phyloP scores from a whole-genome alignment of 2,797 vertebrate species.

The Echeneis naucrates region DNA sequence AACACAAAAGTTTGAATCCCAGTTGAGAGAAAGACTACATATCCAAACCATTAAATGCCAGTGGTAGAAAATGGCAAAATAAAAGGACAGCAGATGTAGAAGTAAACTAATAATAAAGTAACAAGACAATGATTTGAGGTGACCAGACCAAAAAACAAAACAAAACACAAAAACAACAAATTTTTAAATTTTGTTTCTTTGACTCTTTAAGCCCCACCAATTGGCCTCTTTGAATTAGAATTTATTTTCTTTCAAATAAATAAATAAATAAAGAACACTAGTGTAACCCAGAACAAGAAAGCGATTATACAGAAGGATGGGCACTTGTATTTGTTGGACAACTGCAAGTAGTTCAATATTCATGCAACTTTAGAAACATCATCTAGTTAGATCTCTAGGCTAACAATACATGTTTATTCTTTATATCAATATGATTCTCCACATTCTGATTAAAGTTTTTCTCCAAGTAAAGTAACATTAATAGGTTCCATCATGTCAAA shows the following conservation, averaged over 20 bases:
- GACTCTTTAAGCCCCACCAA: constrained; percentile 60
- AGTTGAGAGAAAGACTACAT: constrained; percentile 47
- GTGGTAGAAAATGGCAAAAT: constrained; percentile 53
- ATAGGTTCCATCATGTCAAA: constrained; percentile 82
- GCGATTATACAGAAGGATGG: constrained; percentile 88
- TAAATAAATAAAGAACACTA: constrained; percentile 82
- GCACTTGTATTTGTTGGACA: constrained; percentile 89
- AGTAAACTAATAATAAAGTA: constrained; percentile 44
- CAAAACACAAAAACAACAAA: constrained; percentile 81
- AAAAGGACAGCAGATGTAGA: constrained; percentile 68
- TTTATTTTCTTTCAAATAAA: constrained; percentile 81
- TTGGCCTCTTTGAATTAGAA: constrained; percentile 82
- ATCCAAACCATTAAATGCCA: constrained; percentile 35
- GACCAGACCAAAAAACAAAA: constrained; percentile 70
- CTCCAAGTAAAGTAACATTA: constrained; percentile 81
- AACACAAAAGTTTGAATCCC: constrained; percentile 53
- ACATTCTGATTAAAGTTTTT: constrained; percentile 82
- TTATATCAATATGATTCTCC: constrained; percentile 85
- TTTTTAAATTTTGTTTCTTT: constrained; percentile 73
- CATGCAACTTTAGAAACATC: constrained; percentile 97
- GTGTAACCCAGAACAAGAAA: constrained; percentile 88
- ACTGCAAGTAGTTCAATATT: constrained; percentile 94
- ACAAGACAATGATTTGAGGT: constrained; percentile 53
- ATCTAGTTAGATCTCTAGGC: constrained; percentile 95
- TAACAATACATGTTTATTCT: constrained; percentile 91